Conservation (phyloP, 1,140 invertebrate genomes). For the Charaxes varanes region DNA sequence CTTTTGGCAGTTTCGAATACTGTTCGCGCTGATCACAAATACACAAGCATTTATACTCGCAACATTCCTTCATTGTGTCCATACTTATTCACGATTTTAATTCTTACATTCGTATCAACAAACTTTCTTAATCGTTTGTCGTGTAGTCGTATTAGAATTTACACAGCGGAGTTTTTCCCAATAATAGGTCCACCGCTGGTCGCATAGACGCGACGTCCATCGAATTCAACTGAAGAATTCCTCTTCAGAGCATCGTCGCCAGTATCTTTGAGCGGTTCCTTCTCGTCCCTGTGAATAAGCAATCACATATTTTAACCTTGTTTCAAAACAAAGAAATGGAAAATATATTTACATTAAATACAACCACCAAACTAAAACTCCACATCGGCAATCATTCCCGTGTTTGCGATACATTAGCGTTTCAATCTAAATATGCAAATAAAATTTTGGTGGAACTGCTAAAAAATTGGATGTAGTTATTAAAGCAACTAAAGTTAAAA, state of each 20-base stretch:
- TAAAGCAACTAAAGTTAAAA: conserved; percentile 8
- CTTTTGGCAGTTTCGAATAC: conserved; percentile 66
- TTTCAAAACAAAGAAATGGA: no score
- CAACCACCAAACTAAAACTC: conserved; percentile 2
- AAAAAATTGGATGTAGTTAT: conserved; percentile 3
- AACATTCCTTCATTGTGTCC: conserved; percentile 8
- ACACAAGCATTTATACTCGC: conserved; percentile 50
- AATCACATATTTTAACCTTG: conserved; percentile 7
- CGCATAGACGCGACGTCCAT: conserved; percentile 85
- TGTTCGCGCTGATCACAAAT: conserved; percentile 57
- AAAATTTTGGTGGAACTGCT: conserved; percentile 3
- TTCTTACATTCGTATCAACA: conserved; percentile 12
- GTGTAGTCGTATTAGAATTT: conserved; percentile 32
- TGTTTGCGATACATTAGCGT: neutral
- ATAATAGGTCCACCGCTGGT: conserved; percentile 84
- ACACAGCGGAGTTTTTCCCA: conserved; percentile 89
- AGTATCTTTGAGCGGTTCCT: conserved; percentile 84
- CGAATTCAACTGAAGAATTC: conserved; percentile 86
- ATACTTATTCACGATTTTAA: conserved; percentile 13
- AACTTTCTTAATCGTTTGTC: neutral
- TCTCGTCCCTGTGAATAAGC: conserved; percentile 80
- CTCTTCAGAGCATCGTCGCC: conserved; percentile 80
- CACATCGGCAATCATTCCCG: neutral
- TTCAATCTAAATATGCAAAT: conserved; percentile 6
- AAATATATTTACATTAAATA: conserved; percentile 12